Conservation (phyloP, 2,888 invertebrate genomes). For the Cremastinae sp. region DNA sequence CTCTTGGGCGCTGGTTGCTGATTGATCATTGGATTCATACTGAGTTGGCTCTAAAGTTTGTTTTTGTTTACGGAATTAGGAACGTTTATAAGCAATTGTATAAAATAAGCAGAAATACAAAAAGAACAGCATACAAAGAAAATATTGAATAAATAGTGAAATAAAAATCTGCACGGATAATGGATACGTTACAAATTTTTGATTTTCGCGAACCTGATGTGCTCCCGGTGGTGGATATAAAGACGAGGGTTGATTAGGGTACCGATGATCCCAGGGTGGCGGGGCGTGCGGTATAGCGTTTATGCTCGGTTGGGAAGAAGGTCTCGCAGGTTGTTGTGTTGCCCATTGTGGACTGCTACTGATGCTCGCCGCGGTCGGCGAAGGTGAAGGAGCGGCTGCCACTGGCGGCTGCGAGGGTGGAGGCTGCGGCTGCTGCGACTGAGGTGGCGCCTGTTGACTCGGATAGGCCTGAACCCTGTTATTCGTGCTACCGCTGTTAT, state of each 20-base stretch:
- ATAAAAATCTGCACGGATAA: too few relatives aligned
- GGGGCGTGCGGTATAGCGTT: constrained; percentile 75
- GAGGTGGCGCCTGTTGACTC: constrained; percentile 69
- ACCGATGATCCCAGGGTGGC: constrained; percentile 77
- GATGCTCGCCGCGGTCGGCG: constrained; percentile 63
- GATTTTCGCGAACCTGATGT: constrained; percentile 72
- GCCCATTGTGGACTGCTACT: constrained; percentile 73
- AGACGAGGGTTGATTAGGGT: constrained; percentile 76
- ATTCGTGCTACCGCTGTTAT: constrained; percentile 74
- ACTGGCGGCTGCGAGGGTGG: constrained; percentile 66
- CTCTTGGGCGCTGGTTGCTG: constrained; percentile 85
- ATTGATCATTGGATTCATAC: constrained; percentile 77
- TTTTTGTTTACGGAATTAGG: constrained; percentile 2
- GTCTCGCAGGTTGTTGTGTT: constrained; percentile 73
- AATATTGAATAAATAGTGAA: too few relatives aligned
- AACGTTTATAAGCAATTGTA: not conserved
- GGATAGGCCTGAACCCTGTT: constrained; percentile 75
- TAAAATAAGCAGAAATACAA: constrained; percentile 30
- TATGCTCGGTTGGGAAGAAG: constrained; percentile 73
- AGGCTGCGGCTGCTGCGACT: constrained; percentile 65
- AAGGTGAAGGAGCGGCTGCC: constrained; percentile 67
- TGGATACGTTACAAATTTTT: too few relatives aligned
- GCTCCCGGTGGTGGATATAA: constrained; percentile 75
- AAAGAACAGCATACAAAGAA: too few relatives aligned
- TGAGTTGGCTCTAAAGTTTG: constrained; percentile 75